A percentile compares a stretch with the other conserved stretches of the same genome.
phyloP scores from a whole-genome alignment of 2,888 invertebrate species.

The Pelosia muscerda region DNA sequence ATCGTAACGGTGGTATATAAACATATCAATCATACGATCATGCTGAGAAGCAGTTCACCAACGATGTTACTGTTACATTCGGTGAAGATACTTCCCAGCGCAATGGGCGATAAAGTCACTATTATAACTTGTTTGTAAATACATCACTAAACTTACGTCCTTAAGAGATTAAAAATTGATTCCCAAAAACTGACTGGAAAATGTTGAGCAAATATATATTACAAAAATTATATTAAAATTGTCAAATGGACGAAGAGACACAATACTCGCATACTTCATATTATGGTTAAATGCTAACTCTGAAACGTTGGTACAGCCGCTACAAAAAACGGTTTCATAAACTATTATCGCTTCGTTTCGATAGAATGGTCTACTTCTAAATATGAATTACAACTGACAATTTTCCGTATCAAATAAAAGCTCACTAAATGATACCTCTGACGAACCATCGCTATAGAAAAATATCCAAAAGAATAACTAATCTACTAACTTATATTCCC shows the following conservation, averaged over 20 bases:
- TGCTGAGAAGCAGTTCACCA: conserved; percentile 25
- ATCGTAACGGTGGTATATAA: conserved; percentile 42
- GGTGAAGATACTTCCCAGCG: conserved; percentile 19
- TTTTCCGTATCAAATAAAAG: conserved; percentile 57
- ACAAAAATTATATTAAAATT: conserved; percentile 19
- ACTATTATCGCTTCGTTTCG: conserved; percentile 26
- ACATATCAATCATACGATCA: conserved; percentile 24
- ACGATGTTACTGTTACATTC: conserved; percentile 14
- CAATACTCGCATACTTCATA: conserved; percentile 29
- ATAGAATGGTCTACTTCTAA: conserved; percentile 34
- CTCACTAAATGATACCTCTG: conserved; percentile 56
- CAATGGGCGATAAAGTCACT: conserved; percentile 31
- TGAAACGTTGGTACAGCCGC: conserved; percentile 5
- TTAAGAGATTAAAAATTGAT: conserved; percentile 36
- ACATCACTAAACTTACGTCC: conserved; percentile 32
- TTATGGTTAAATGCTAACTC: conserved; percentile 22
- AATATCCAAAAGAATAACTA: conserved; percentile 70
- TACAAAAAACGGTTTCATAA: conserved; percentile 21
- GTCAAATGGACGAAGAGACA: conserved; percentile 27
- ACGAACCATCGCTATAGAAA: conserved; percentile 67
- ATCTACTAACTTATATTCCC: conserved; percentile 69
- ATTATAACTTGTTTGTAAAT: conserved; percentile 31
- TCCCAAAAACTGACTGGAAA: conserved; percentile 34
- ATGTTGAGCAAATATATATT: conserved; percentile 34
- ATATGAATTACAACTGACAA: conserved; percentile 61